These are phyloP conservation scores for Arenaria interpres DNA, from an alignment of 2,113 vertebrate species.

Conservation along the genomic window DNA sequence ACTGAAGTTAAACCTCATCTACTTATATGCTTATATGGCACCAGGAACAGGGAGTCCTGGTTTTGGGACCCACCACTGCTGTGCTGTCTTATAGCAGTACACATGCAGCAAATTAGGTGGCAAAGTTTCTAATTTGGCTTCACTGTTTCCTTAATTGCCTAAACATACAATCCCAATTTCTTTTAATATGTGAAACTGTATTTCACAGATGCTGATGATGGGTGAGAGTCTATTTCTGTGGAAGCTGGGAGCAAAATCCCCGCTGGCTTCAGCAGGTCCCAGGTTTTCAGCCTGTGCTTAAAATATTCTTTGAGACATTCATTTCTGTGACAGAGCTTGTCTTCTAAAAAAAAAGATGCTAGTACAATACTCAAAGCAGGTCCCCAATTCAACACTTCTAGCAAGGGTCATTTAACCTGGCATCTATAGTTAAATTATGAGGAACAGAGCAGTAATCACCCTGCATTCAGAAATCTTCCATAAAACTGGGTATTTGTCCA, in stretches of 20 bases:
- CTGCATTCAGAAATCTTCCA: background rate
- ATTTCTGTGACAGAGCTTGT: background rate
- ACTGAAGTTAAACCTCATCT: background rate
- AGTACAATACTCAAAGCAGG: background rate
- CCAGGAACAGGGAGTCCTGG: background rate
- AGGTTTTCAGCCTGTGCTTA: background rate
- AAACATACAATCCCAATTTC: background rate
- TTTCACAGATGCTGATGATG: background rate
- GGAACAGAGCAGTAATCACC: background rate
- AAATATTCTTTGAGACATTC: background rate
- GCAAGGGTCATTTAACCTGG: background rate
- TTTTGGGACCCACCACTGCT: background rate
- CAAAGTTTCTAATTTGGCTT: background rate
- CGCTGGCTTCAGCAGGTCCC: background rate
- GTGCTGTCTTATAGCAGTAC: background rate
- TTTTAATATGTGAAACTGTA: conserved; percentile 1
- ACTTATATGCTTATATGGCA: background rate
- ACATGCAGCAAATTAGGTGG: background rate
- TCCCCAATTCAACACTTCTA: background rate
- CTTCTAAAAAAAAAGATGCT: background rate
- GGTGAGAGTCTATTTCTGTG: background rate
- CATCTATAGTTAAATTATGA: conserved; percentile 11
- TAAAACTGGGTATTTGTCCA: background rate
- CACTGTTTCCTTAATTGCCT: background rate
- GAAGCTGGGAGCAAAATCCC: background rate